Conservation (phyloP, 2,888 invertebrate species). For the Leptothorax acervorum region DNA sequence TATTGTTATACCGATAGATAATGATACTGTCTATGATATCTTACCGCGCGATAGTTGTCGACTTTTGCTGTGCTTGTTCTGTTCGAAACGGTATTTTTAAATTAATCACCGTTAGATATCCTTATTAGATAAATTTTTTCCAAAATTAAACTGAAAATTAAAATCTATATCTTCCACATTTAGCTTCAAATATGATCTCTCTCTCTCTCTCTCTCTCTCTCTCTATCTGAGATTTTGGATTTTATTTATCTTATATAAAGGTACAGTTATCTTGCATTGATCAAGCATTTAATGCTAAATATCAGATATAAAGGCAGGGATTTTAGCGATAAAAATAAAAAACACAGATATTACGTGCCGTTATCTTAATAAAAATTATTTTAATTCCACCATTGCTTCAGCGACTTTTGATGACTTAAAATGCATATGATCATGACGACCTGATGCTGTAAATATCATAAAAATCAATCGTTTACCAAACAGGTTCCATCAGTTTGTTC, state of each 20-base stretch:
- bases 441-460: neutral
- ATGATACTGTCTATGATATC: slow-evolving; percentile 68
- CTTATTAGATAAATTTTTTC: slow-evolving; percentile 2
- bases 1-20: slow-evolving; percentile 79
- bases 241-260: neutral
- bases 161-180: neutral
- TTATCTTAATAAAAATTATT: slow-evolving; percentile 15
- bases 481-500: slow-evolving; percentile 21
- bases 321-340: neutral
- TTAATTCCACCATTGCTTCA: neutral
- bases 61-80: slow-evolving; percentile 47
- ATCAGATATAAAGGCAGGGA: neutral
- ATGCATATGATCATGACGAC: neutral
- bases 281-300: neutral
- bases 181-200: neutral
- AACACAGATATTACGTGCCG: neutral
- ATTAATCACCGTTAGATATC: neutral
- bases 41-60: slow-evolving; percentile 46
- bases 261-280: neutral
- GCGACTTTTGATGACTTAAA: neutral
- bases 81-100: slow-evolving; percentile 25
- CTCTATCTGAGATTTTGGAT: neutral
- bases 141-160: neutral
- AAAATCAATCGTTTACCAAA: slow-evolving; percentile 3
- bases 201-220: neutral